These are phyloP conservation scores for Meiosimyza platycephala DNA, from an alignment of 2,888 invertebrate species.

Conservation along the genomic window DNA sequence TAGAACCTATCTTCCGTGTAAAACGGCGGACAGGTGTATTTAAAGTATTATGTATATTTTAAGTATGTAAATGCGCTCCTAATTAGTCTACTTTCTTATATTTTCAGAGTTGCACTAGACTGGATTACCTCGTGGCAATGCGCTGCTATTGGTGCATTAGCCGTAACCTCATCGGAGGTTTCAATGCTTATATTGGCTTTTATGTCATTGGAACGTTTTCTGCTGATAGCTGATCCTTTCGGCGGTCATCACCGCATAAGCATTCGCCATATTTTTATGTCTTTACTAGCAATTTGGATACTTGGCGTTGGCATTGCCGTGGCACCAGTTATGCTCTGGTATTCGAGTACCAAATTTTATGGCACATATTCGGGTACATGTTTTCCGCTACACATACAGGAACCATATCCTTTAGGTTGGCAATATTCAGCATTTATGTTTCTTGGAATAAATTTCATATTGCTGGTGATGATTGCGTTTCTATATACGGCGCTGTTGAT, in stretches of 20 bases:
- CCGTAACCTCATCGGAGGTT: conserved; percentile 77
- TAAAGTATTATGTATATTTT: neutral
- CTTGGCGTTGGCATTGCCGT: conserved; percentile 72
- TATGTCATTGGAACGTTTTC: conserved; percentile 77
- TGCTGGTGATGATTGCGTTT: conserved; percentile 71
- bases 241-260: conserved; percentile 70
- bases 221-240: conserved; percentile 73
- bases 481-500: conserved; percentile 74
- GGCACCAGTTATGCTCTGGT: conserved; percentile 74
- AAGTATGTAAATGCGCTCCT: no score
- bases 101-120: conserved; percentile 67
- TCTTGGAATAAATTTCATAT: conserved; percentile 73
- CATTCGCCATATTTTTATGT: conserved; percentile 69
- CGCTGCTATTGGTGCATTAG: conserved; percentile 72
- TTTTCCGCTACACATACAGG: conserved; percentile 77
- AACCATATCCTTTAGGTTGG: conserved; percentile 76
- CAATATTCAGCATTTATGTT: conserved; percentile 79
- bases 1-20: no score
- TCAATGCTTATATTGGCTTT: conserved; percentile 77
- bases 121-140: conserved; percentile 79
- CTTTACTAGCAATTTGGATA: conserved; percentile 72
- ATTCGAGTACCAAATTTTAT: conserved; percentile 73
- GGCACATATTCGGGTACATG: conserved; percentile 76
- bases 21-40: no score
- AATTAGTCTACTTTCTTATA: neutral